Conservation (phyloP, 2,888 invertebrate species). For the Balanococcus diminutus region DNA sequence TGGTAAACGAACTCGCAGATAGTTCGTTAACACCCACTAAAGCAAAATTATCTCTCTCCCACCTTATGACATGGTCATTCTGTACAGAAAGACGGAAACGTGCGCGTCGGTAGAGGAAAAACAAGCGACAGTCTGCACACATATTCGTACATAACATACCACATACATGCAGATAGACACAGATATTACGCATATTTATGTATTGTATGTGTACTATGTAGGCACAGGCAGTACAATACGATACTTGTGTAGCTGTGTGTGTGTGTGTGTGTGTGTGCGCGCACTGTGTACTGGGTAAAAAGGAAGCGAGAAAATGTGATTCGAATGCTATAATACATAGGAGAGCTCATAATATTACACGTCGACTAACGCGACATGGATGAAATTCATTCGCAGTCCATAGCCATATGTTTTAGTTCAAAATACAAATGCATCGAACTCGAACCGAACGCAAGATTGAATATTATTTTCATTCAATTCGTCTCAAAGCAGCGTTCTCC, state of each 20-base stretch:
- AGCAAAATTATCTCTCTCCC: not conserved
- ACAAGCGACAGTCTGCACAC: not conserved
- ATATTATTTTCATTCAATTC: not conserved
- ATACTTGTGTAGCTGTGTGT: not conserved
- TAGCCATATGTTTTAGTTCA: not conserved
- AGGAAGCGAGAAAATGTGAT: not conserved
- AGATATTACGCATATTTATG: too few species aligned
- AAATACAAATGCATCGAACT: not conserved
- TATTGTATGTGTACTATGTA: not conserved
- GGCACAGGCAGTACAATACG: not conserved
- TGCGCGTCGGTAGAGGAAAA: not conserved
- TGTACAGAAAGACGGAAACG: not conserved
- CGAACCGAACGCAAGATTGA: not conserved
- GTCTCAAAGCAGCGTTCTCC: not conserved
- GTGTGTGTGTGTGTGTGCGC: too few species aligned
- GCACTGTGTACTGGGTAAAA: not conserved
- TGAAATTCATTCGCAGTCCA: not conserved
- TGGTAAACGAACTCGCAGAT: not conserved
- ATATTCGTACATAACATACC: not conserved
- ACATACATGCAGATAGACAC: too few species aligned
- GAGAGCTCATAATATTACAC: not conserved
- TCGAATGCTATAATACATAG: not conserved
- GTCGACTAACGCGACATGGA: not conserved
- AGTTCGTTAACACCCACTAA: not conserved
- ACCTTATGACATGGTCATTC: not conserved